Evolutionary conservation across 2,797 vertebrate genomes (phyloP).

Genomic region (Cossypha dichroa): DNA sequence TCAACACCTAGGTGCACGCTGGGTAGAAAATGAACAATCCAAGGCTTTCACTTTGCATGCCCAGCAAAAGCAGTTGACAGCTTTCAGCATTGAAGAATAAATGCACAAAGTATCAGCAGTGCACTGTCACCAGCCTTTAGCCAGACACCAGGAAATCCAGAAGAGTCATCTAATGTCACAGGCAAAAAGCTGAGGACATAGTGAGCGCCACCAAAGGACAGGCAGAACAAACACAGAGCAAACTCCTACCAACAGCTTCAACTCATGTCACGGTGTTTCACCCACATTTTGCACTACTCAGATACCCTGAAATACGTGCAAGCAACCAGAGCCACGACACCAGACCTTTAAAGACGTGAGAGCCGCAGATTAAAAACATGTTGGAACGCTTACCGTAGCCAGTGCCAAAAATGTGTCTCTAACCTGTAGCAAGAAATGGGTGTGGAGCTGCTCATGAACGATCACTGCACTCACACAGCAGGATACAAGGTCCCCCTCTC

Average conservation of each 20-base stretch:
- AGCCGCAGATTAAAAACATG: conserved; percentile 83
- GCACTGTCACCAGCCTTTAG: background rate
- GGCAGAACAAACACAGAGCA: background rate
- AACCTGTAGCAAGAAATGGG: conserved; percentile 79
- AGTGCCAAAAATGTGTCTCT: conserved; percentile 88
- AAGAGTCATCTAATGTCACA: background rate
- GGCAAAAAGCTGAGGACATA: background rate
- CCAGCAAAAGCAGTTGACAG: background rate
- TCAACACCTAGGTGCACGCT: background rate
- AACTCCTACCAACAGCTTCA: background rate
- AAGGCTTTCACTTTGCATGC: background rate
- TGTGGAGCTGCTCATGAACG: conserved; percentile 64
- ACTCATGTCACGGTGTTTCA: background rate
- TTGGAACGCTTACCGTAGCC: conserved; percentile 80
- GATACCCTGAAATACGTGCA: conserved; percentile 70
- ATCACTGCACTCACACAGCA: background rate
- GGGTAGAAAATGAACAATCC: background rate
- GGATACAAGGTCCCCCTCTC: background rate
- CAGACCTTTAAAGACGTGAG: conserved; percentile 80
- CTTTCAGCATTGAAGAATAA: background rate
- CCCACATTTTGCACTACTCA: background rate
- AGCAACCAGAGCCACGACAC: conserved; percentile 80
- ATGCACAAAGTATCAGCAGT: background rate
- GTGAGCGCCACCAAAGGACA: background rate
- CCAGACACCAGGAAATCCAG: background rate